Evolutionary conservation across 2,113 vertebrate species (phyloP), one percentile per base, ranked within the genome.

Genomic region (Corythornis cristatus): DNA sequence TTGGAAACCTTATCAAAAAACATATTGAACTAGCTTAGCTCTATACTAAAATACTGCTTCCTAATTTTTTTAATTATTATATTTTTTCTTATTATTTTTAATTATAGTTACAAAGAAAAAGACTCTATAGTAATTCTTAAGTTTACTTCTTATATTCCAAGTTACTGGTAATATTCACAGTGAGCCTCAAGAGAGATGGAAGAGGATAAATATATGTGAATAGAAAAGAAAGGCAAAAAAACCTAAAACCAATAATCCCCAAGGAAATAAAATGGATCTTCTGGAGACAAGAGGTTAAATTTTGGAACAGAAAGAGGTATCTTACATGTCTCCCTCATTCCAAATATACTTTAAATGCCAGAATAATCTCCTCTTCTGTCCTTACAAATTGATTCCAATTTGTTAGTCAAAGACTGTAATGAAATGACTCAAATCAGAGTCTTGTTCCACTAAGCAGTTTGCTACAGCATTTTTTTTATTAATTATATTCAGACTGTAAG

Each of bases 341-440:
- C 60, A 86, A 81, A 92, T 86, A 72, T 72, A 78, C 20, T 88
- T 77, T 58, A 89, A 91, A 73, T 93, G 75, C 82, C 83, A 86
- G 65, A 95, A 88, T 86, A 88, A 74, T 83, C 64, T 95, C 37
- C 28, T 91, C 22, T 82, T 87, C 66, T 77, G 2, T 74, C 79
- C 35, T 83, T 88, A 80, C 37, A 88, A 77, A 86, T 89, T 72
- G 45, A 88, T 94, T 95, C 78, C 72, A 89, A 79, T 94, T 96
- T 94, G 56, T 88, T 94, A 96, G 79, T 93, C 82, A 80, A 93
- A 93, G 85, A 43, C 48, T 83, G 57, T 79, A 87, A 93, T 88
- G 85, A 89, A 95, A 93, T 93, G 58, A 85, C 78, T 91, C 66
- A 91, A 95, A 91, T 37, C 46, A 15, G 37, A 73, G 50, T 48